Evolutionary conservation across 1,140 invertebrate genomes (phyloP), one percentile per base, ranked within the genome.

Genomic region (Pemphigus obesinymphae): DNA sequence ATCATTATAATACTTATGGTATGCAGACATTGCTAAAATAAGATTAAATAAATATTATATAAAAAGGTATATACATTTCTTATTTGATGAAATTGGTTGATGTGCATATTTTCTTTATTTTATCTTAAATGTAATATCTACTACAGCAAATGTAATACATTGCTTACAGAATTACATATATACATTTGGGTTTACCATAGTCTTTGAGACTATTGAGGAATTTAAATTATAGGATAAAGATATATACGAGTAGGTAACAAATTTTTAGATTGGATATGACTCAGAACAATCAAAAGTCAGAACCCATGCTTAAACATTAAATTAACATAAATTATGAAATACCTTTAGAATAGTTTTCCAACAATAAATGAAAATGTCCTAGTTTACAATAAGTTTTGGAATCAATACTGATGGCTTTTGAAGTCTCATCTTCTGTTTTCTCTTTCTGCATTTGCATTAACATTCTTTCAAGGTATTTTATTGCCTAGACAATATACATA

Each of bases 271-370:
- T 11, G 8, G n/a, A 31, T n/a, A n/a, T 31, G 29, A 50, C 8
- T 73, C 8, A 11, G n/a, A 26, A 7, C n/a, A n/a, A n/a, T n/a
- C n/a, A n/a, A n/a, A n/a, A n/a, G n/a, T n/a, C n/a, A n/a, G 17
- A 31, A 11, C 26, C 29, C 1, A 73, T 48, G 7, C 23, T 48
- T 48, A 73, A 73, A 48, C 43, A 68, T 43, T 48, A 23, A 58
- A 29, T 63, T 15, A 53, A 75, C 2, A 53, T 11, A 50, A 45
- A 83, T 26, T 70, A 53, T 26, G 3, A 82, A 84, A 84, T 89
- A 96, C 95, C 95, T 93, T 97, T 97, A 37, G 91, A 89, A 89
- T 94, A 97, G 87, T 97, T 93, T 88, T 96, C 95, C 6, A 97
- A 88, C 0, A 98, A 88, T 8, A 98, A 89, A 88, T 97, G 94